These are phyloP conservation scores for Apostichopus japonicus DNA, from an alignment of 35 echinoderm and acorn worm genomes.

Conservation along the genomic window DNA sequence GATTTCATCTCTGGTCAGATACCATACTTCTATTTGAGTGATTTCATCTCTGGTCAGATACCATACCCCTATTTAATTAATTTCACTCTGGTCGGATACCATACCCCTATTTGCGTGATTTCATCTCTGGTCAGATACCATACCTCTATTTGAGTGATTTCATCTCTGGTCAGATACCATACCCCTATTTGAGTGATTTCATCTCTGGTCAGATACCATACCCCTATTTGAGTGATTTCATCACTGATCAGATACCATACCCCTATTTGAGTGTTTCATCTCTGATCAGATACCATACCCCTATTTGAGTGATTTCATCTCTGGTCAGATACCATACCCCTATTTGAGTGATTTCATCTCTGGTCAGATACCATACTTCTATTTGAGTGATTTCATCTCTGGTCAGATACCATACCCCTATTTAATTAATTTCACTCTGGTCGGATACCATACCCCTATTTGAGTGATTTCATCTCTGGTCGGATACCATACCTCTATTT, in stretches of 20 bases:
- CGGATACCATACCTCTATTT: neutral
- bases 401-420: neutral
- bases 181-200: neutral
- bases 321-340: conserved; percentile 58
- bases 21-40: neutral
- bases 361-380: neutral
- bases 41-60: neutral
- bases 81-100: neutral
- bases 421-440: neutral
- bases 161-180: neutral
- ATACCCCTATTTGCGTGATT: conserved; percentile 91
- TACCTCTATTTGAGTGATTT: conserved; percentile 6
- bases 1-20: neutral
- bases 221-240: too few relatives aligned
- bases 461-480: too few relatives aligned
- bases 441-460: too few relatives aligned
- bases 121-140: conserved; percentile 60
- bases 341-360: conserved; percentile 94
- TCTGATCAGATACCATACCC: neutral
- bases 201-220: too few relatives aligned
- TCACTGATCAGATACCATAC: neutral
- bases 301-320: neutral
- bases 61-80: neutral
- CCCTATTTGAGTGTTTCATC: neutral
- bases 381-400: neutral